A percentile compares a stretch with the other conserved stretches of the same genome.
phyloP scores from a whole-genome alignment of 1,140 invertebrate genomes.

The Tribolium madens region DNA sequence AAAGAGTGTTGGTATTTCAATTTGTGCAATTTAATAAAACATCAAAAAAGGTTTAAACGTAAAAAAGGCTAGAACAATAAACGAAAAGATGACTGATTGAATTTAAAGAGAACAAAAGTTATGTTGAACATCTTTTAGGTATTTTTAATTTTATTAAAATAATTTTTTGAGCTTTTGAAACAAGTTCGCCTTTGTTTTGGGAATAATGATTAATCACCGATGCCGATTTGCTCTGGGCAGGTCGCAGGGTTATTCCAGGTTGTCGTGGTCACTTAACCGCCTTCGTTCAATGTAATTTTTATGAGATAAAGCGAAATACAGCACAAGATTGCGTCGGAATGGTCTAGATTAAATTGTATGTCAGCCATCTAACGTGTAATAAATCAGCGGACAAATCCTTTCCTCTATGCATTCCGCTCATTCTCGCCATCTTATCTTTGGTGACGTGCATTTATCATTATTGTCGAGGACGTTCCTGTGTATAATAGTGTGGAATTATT shows the following conservation, averaged over 20 bases:
- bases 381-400: slow-evolving; percentile 46
- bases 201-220: neutral
- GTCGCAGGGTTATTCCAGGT: neutral
- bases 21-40: too few relatives aligned
- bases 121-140: too few relatives aligned
- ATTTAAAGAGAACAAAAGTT: too few relatives aligned
- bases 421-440: slow-evolving; percentile 38
- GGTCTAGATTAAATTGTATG: slow-evolving; percentile 44
- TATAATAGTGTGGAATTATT: slow-evolving; percentile 32
- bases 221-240: neutral
- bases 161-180: too few relatives aligned
- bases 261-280: neutral
- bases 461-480: slow-evolving; percentile 1
- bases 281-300: neutral
- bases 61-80: too few relatives aligned
- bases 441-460: slow-evolving; percentile 41
- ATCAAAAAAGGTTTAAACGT: too few relatives aligned
- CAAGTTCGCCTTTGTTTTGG: too few relatives aligned
- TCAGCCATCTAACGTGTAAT: slow-evolving; percentile 30
- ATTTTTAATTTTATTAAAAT: too few relatives aligned
- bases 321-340: slow-evolving; percentile 22
- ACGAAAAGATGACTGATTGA: too few relatives aligned
- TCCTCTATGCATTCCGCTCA: slow-evolving; percentile 43
- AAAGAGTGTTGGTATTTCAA: too few relatives aligned
- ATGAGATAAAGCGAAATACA: slow-evolving; percentile 23